These are phyloP conservation scores for Crypturellus undulatus DNA, from an alignment of 2,113 vertebrate species.

Conservation along the genomic window DNA sequence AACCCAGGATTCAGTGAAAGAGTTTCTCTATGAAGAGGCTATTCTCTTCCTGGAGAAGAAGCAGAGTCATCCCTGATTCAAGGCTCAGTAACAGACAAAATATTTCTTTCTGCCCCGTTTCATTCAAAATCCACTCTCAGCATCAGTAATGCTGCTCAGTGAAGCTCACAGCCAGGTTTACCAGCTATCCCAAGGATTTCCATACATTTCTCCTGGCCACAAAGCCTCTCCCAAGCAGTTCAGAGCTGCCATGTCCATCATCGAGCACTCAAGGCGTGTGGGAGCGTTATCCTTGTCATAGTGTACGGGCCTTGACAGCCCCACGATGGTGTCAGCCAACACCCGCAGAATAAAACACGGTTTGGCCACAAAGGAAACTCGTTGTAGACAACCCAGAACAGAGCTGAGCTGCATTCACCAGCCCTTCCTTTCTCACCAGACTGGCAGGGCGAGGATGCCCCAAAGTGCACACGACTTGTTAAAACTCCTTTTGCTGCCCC, in stretches of 20 bases:
- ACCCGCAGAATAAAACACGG: neutral
- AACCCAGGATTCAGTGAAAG: neutral
- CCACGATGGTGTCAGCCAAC: neutral
- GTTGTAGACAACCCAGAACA: neutral
- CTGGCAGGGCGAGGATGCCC: neutral
- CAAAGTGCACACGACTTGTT: neutral
- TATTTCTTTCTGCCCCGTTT: neutral
- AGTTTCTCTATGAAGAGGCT: neutral
- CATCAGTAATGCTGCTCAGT: neutral
- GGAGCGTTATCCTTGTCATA: neutral
- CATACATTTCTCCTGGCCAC: neutral
- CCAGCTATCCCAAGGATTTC: neutral
- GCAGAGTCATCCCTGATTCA: neutral
- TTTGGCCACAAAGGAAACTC: neutral
- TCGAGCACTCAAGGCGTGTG: neutral
- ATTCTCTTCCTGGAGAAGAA: neutral
- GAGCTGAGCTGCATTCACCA: neutral
- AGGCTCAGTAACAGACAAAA: neutral
- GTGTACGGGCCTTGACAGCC: neutral
- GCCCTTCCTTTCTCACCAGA: neutral
- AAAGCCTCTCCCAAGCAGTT: neutral
- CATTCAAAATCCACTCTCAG: neutral
- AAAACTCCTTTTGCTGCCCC: neutral
- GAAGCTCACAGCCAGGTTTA: neutral
- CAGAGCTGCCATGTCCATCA: neutral